phyloP scores from a whole-genome alignment of 2,113 vertebrate genomes.

The Otis tarda region DNA sequence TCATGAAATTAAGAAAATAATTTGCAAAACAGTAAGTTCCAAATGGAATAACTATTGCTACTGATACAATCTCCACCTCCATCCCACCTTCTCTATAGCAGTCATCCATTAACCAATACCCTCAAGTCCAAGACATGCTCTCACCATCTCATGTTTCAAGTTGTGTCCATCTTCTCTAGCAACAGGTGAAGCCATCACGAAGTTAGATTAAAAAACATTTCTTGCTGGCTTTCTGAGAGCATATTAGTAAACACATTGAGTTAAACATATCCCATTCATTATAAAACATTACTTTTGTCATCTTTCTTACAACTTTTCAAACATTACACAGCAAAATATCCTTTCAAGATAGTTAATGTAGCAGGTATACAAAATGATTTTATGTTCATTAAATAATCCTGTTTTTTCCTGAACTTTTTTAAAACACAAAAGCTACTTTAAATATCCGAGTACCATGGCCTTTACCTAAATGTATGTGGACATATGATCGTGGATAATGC shows the following conservation, averaged over 20 bases:
- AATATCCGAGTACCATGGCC: rapidly evolving
- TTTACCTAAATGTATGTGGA: not conserved
- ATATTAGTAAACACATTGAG: not conserved
- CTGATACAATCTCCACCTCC: not conserved
- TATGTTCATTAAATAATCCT: not conserved
- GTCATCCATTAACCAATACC: not conserved
- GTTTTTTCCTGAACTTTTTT: not conserved
- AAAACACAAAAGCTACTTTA: not conserved
- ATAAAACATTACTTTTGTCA: not conserved
- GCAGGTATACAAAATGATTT: not conserved
- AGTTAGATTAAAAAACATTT: not conserved
- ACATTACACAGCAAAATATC: not conserved
- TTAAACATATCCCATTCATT: not conserved
- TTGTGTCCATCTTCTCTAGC: not conserved
- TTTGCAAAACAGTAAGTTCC: not conserved
- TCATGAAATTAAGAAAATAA: not conserved
- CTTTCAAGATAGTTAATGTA: not conserved
- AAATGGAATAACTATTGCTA: not conserved
- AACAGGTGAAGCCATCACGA: not conserved
- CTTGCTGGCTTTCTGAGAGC: not conserved
- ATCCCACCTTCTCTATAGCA: not conserved
- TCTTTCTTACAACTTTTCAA: not conserved
- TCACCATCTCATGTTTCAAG: not conserved
- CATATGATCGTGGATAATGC: not conserved
- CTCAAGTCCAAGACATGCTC: not conserved